Conservation (phyloP, 2,797 vertebrate species). For the Sebastes taczanowskii region DNA sequence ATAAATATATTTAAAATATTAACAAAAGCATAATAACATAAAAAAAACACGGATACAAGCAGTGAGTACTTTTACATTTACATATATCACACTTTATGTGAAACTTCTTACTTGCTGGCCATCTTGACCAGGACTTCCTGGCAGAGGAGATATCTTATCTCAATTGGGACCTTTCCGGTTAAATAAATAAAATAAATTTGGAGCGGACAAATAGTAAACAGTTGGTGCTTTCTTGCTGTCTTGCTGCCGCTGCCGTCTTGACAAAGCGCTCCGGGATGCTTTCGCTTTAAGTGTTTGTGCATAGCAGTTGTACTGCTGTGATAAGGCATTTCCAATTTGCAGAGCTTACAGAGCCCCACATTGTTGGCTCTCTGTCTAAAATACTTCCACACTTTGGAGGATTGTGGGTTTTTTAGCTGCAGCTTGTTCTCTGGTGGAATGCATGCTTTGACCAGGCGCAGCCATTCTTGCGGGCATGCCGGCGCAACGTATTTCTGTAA, state of each 20-base stretch:
- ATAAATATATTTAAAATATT: too few species aligned
- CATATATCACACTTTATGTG: too few species aligned
- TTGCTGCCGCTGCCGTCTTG: background rate
- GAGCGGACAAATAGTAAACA: background rate
- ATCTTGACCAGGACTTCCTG: too few species aligned
- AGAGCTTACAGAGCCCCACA: background rate
- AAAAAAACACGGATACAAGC: too few species aligned
- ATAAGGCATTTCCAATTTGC: background rate
- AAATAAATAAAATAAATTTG: background rate
- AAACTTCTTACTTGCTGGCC: too few species aligned
- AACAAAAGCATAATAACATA: too few species aligned
- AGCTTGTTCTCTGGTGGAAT: too few species aligned
- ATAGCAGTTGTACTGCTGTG: background rate
- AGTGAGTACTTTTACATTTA: too few species aligned
- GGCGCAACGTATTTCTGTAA: accelerated
- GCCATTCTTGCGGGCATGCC: too few species aligned
- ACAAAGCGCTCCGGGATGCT: background rate
- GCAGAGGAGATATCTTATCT: too few species aligned
- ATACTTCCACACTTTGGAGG: background rate
- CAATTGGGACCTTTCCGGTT: too few species aligned
- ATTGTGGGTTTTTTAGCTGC: background rate
- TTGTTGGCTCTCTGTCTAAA: background rate
- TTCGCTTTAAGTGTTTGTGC: background rate
- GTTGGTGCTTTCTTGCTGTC: background rate
- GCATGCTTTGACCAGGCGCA: too few species aligned